Percentiles rank a stretch among this genome's conserved stretches.
Evolutionary conservation across 2,888 invertebrate species (phyloP).

Genomic region (Plagodis pulveraria): DNA sequence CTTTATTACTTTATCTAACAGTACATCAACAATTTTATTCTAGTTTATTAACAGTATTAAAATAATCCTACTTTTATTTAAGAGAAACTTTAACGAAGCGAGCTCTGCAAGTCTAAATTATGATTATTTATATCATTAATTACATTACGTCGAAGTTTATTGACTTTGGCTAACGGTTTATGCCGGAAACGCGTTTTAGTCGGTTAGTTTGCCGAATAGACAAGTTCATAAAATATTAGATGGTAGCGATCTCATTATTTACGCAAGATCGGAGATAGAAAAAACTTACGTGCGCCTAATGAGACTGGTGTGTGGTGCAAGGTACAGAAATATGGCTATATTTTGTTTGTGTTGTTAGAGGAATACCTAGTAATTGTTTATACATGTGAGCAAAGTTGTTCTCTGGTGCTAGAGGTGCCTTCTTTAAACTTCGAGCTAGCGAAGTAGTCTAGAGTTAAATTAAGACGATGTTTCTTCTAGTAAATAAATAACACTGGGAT

Average conservation of each 20-base stretch:
- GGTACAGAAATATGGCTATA: neutral
- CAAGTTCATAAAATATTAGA: constrained; percentile 53
- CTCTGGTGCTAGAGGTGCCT: no score
- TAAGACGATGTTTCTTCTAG: no score
- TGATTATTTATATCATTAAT: constrained; percentile 53
- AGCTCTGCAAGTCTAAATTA: constrained; percentile 41
- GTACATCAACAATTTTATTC: constrained; percentile 11
- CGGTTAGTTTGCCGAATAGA: constrained; percentile 31
- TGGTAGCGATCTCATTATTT: constrained; percentile 61
- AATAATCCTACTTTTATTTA: constrained; percentile 20
- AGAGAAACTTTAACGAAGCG: constrained; percentile 25
- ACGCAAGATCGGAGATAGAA: constrained; percentile 61
- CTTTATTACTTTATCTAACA: constrained; percentile 17
- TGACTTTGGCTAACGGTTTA: constrained; percentile 54
- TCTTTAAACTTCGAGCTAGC: no score
- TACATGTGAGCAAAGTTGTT: no score
- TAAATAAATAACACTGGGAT: no score
- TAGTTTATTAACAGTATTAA: constrained; percentile 11
- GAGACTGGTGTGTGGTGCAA: constrained; percentile 11
- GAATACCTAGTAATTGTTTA: no score
- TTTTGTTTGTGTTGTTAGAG: no score
- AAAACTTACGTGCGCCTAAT: constrained; percentile 47
- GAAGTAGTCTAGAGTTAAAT: no score
- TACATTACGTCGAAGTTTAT: constrained; percentile 49
- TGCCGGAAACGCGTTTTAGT: constrained; percentile 58